Percentiles rank a stretch among this genome's conserved stretches.
phyloP scores from a whole-genome alignment of 2,888 invertebrate species.

The Acrocera orbiculus region DNA sequence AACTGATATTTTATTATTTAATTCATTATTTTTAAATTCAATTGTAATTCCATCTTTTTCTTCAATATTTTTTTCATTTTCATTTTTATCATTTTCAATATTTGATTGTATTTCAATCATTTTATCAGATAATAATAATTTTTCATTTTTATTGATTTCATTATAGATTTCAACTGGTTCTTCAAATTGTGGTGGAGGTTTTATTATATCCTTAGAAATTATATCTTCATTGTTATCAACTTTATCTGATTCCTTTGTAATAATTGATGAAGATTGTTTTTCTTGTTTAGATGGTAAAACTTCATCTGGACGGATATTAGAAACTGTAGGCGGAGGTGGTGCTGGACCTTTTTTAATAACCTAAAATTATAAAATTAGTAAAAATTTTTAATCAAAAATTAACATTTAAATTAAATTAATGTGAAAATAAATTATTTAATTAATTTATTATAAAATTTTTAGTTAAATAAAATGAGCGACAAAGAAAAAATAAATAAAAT shows the following conservation, averaged over 20 bases:
- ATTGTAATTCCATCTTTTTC: constrained; percentile 12
- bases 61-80: background rate
- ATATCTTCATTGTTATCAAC: constrained; percentile 4
- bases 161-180: too few species aligned
- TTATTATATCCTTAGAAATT: constrained; percentile 12
- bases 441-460: too few species aligned
- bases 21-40: constrained; percentile 14
- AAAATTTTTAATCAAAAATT: background rate
- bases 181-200: constrained; percentile 16
- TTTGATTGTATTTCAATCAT: too few species aligned
- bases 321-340: constrained; percentile 43
- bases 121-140: too few species aligned
- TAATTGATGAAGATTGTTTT: background rate
- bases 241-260: constrained; percentile 3
- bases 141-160: too few species aligned
- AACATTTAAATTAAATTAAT: too few species aligned
- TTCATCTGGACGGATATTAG: constrained; percentile 7
- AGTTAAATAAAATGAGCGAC: too few species aligned
- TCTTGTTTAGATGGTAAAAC: constrained; percentile 12
- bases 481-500: too few species aligned
- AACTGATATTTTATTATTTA: too few species aligned
- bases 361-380: constrained; percentile 24
- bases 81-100: background rate
- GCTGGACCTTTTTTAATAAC: constrained; percentile 67
- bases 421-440: too few species aligned